A percentile compares a stretch with the other conserved stretches of the same genome.
Evolutionary conservation across 2,888 invertebrate species (phyloP).

Genomic region (Drosophila pseudotalamancana): DNA sequence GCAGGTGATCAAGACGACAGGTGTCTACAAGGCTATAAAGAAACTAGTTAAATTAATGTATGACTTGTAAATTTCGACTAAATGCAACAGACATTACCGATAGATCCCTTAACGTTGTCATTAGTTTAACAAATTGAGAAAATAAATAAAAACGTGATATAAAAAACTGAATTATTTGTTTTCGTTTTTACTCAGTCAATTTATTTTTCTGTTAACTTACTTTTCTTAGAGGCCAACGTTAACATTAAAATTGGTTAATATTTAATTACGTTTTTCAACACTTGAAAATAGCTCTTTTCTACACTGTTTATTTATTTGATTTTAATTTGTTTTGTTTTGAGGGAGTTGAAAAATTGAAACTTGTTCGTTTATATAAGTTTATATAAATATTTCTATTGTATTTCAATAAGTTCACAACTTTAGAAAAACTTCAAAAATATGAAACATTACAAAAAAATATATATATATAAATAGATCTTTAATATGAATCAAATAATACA

Average conservation of each 20-base stretch:
- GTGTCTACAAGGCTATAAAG: background rate
- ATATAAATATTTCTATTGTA: background rate
- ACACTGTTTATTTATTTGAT: background rate
- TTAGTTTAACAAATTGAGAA: background rate
- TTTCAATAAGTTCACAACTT: slow-evolving; percentile 17
- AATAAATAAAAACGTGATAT: background rate
- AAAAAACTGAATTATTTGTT: background rate
- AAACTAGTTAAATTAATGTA: slow-evolving; percentile 25
- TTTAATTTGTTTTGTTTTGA: background rate
- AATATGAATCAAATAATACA: background rate
- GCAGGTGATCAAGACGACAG: slow-evolving; percentile 1
- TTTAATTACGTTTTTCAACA: slow-evolving; percentile 1
- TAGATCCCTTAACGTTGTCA: background rate
- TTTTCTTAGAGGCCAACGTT: background rate
- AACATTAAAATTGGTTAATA: background rate
- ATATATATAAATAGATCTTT: background rate
- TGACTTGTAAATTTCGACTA: background rate
- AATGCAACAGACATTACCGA: slow-evolving; percentile 8
- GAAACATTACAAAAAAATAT: background rate
- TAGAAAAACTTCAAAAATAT: background rate
- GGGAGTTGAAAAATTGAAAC: background rate
- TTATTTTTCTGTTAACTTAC: slow-evolving; percentile 4
- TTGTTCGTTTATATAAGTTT: background rate
- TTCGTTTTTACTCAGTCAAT: background rate
- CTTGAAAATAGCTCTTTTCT: background rate